A percentile compares a stretch with the other conserved stretches of the same genome.
These are phyloP conservation scores for Sternarchorhynchus goeldii DNA, from an alignment of 2,797 vertebrate genomes.

Conservation along the genomic window DNA sequence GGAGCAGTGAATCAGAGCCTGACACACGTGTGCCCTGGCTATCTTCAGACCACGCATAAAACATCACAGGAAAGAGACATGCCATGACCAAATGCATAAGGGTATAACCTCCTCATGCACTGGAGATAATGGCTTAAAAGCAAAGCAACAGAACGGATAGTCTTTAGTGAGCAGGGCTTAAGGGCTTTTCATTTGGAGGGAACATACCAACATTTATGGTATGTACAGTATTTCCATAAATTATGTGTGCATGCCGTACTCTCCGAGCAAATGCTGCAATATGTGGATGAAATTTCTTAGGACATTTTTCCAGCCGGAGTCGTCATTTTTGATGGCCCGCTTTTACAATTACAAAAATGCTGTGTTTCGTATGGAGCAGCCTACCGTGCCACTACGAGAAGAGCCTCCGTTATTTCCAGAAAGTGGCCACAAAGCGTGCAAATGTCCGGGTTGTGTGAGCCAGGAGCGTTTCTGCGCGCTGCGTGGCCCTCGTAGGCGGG, in stretches of 20 bases:
- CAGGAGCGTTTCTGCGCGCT: constrained; percentile 82
- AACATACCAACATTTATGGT: too few species aligned
- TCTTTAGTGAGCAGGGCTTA: not conserved
- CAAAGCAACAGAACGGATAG: constrained; percentile 19
- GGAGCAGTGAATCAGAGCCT: constrained; percentile 61
- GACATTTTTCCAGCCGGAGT: not conserved
- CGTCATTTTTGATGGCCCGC: not conserved
- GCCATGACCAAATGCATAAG: constrained; percentile 55
- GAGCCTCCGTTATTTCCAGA: constrained; percentile 81
- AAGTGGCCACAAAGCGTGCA: constrained; percentile 76
- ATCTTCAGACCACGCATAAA: constrained; percentile 64
- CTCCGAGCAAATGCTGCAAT: too few species aligned
- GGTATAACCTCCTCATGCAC: constrained; percentile 19
- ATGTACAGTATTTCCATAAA: too few species aligned
- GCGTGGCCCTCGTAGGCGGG: constrained; percentile 78
- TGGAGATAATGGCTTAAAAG: constrained; percentile 33
- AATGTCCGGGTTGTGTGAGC: constrained; percentile 88
- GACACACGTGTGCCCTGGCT: constrained; percentile 62
- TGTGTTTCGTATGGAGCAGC: not conserved
- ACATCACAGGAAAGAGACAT: constrained; percentile 46
- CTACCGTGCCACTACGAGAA: constrained; percentile 82
- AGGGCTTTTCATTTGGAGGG: not conserved
- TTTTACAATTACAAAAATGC: constrained; percentile 2
- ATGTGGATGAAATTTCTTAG: too few species aligned
- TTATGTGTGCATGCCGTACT: too few species aligned